Percentiles rank a stretch among this genome's conserved stretches.
Conservation (phyloP, 2,888 invertebrate species). For the Uloborus plumipes region DNA sequence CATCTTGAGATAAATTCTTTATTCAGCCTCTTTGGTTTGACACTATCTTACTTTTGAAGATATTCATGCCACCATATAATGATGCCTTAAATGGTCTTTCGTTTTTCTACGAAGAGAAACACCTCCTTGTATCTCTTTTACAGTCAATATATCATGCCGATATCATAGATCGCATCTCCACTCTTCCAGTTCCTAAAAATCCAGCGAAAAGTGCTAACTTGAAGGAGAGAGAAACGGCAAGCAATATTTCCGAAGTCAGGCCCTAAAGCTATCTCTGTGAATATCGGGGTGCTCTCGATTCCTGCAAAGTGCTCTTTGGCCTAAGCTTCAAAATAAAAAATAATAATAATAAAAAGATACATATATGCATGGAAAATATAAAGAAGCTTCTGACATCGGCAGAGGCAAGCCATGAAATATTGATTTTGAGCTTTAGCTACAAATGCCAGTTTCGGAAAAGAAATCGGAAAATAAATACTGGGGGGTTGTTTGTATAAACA, state of each 20-base stretch:
- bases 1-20: too few species aligned
- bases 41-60: too few species aligned
- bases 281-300: slow-evolving; percentile 28
- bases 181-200: not conserved
- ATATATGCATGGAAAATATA: slow-evolving; percentile 31
- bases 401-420: slow-evolving; percentile 40
- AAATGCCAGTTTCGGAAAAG: slow-evolving; percentile 25
- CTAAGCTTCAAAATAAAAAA: slow-evolving; percentile 14
- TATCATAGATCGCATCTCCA: not conserved
- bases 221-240: not conserved
- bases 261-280: slow-evolving; percentile 43
- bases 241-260: slow-evolving; percentile 35
- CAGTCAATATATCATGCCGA: slow-evolving; percentile 19
- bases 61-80: too few species aligned
- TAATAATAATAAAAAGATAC: slow-evolving; percentile 28
- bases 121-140: not conserved
- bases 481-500: slow-evolving; percentile 43
- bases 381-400: slow-evolving; percentile 10
- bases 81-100: not conserved
- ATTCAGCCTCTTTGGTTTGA: too few species aligned
- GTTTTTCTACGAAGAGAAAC: not conserved
- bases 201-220: not conserved
- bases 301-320: slow-evolving; percentile 17
- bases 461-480: slow-evolving; percentile 51
- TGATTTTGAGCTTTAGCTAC: slow-evolving; percentile 43